Percentiles rank a stretch among this genome's conserved stretches.
phyloP scores from a whole-genome alignment of 2,113 vertebrate genomes.

The Nematolebias whitei region DNA sequence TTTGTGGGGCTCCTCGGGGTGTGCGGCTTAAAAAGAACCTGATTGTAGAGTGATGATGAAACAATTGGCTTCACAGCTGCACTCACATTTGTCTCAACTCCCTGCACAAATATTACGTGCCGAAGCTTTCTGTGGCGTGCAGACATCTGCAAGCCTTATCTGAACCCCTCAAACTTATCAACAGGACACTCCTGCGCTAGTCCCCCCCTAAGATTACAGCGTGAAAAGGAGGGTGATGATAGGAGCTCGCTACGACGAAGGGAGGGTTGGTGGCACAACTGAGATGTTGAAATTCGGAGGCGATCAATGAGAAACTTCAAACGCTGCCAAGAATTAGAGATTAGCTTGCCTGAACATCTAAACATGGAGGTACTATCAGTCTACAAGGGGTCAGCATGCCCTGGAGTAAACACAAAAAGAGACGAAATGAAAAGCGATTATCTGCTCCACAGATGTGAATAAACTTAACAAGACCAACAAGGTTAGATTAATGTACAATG shows the following conservation, averaged over 20 bases:
- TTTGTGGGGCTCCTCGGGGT: constrained; percentile 39
- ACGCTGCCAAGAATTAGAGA: constrained; percentile 52
- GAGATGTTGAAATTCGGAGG: constrained; percentile 58
- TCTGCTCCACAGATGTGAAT: constrained; percentile 1
- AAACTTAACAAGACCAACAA: too few relatives aligned
- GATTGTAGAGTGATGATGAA: constrained; percentile 54
- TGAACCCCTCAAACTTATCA: constrained; percentile 44
- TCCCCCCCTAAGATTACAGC: constrained; percentile 30
- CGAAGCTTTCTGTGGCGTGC: neutral
- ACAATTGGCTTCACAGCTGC: constrained; percentile 40
- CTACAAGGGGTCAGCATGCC: constrained; percentile 46
- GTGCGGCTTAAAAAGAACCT: constrained; percentile 25
- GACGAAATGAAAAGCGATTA: neutral
- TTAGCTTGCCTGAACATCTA: constrained; percentile 21
- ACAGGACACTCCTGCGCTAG: constrained; percentile 41
- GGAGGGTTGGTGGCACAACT: constrained; percentile 29
- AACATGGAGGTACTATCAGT: constrained; percentile 22
- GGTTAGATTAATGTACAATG: too few relatives aligned
- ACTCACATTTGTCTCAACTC: constrained; percentile 18
- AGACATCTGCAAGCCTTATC: constrained; percentile 57
- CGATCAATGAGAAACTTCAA: constrained; percentile 55
- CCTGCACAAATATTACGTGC: neutral
- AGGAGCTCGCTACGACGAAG: constrained; percentile 32
- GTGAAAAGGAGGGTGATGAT: neutral
- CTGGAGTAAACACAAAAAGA: constrained; percentile 14